Evolutionary conservation across 2,888 invertebrate genomes (phyloP), one percentile per base, ranked within the genome.

Genomic region (Trachelus iudaicus): DNA sequence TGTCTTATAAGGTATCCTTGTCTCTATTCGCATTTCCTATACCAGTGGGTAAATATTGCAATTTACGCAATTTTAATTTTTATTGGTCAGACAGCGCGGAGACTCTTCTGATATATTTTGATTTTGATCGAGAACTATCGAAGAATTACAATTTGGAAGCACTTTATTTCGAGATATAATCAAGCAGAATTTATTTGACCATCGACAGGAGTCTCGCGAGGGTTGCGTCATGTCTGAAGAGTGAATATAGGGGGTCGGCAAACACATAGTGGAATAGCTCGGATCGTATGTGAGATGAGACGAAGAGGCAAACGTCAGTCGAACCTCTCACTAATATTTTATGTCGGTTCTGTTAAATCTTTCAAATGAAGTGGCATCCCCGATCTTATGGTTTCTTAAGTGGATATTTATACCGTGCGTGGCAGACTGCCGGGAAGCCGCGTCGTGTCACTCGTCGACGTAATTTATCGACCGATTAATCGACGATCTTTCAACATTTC

Each of bases 181-280:
- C 80, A 81, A 77, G 81, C 77, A 79, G 87, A 84, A 88, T 87
- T 9, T 87, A 87, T 85, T 87, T 85, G 87, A 86, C 85, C 86
- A 77, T 76, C 79, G 83, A 84, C 83, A 83, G 83, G 85, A 84
- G 85, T 86, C 86, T 83, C 87, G 73, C 73, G 83, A 83, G 85
- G 83, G 82, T 80, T 78, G 78, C 82, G 81, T 83, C 82, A 77
- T 77, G 77, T 81, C 79, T 56, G 15, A 56, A 23, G 15, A 56
- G 56, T 56, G 56, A 56, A 23, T 56, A 56, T 9, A 23, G 56
- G 23, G 56, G 56, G 56, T 56, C 15, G 56, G 23, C 9, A 23
- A 56, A 56, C 40, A 23, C 40, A 23, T 23, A 56, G 23, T 56
- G 56, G 23, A 23, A 56, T 56, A 56, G 23, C 56, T 56, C 23